These are phyloP conservation scores for Ectropis grisescens DNA, from an alignment of 1,140 invertebrate genomes.

Conservation along the genomic window DNA sequence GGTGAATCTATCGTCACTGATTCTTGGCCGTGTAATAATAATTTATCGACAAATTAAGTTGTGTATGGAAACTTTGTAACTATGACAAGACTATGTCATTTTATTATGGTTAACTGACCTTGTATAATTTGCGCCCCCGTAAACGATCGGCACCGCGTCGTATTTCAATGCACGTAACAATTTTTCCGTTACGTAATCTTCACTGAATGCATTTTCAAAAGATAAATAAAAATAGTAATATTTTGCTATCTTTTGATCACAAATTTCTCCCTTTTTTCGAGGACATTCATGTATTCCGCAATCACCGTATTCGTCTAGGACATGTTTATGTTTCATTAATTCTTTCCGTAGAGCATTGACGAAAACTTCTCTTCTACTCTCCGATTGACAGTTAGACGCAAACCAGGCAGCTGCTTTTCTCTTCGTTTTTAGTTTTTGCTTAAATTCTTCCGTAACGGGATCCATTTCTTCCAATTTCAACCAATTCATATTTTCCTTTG, in stretches of 20 bases:
- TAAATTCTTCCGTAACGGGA: conserved; percentile 23
- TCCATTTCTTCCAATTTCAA: conserved; percentile 25
- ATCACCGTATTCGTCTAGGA: conserved; percentile 20
- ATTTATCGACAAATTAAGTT: too few species aligned
- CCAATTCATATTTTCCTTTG: conserved; percentile 34
- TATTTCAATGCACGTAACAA: conserved; percentile 60
- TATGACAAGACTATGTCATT: too few species aligned
- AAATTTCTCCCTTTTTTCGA: conserved; percentile 8
- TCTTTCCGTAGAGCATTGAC: conserved; percentile 14
- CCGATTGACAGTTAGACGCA: conserved; percentile 26
- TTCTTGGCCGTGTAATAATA: too few species aligned
- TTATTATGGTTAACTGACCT: conserved; percentile 16
- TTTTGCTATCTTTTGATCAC: conserved; percentile 15
- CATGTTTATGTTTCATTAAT: conserved; percentile 7
- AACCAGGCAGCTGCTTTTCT: conserved; percentile 30
- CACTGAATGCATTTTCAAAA: conserved; percentile 75
- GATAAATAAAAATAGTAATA: conserved; percentile 72
- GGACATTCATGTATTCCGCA: conserved; percentile 20
- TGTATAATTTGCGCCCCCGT: conserved; percentile 33
- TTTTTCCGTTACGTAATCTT: conserved; percentile 76
- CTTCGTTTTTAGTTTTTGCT: conserved; percentile 26
- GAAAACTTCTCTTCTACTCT: conserved; percentile 21
- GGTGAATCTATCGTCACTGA: too few species aligned
- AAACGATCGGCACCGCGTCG: conserved; percentile 62
- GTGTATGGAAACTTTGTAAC: too few species aligned